These are phyloP conservation scores for Cryptocephalus moraei DNA, from an alignment of 2,888 invertebrate genomes.

Conservation along the genomic window DNA sequence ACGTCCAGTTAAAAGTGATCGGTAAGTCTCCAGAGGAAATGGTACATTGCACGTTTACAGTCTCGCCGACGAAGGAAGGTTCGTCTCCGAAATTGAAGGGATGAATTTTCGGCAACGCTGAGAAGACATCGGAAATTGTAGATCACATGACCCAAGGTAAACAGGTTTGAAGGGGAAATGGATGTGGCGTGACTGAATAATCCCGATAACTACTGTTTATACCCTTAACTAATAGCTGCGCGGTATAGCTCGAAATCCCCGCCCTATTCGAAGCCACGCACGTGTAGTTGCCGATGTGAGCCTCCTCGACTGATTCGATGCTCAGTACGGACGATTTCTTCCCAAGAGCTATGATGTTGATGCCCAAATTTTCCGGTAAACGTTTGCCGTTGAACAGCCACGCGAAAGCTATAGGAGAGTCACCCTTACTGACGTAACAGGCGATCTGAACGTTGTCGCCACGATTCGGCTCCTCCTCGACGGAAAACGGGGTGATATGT, in stretches of 20 bases:
- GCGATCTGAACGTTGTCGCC: conserved; percentile 57
- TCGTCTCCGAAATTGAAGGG: conserved; percentile 66
- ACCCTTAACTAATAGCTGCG: conserved; percentile 47
- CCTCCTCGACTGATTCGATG: conserved; percentile 43
- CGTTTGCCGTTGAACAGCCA: conserved; percentile 60
- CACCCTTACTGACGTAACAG: conserved; percentile 53
- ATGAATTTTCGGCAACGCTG: conserved; percentile 66
- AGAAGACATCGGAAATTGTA: no score
- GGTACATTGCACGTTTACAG: conserved; percentile 45
- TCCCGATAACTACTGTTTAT: conserved; percentile 6
- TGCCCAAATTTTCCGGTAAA: conserved; percentile 40
- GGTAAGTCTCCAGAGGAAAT: conserved; percentile 68
- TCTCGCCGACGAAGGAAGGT: conserved; percentile 45
- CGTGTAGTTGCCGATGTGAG: conserved; percentile 47
- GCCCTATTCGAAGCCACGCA: conserved; percentile 46
- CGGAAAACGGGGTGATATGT: conserved; percentile 57
- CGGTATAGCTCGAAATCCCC: conserved; percentile 40
- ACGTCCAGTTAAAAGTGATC: conserved; percentile 66
- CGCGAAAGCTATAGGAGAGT: conserved; percentile 62
- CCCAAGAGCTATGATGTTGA: conserved; percentile 49
- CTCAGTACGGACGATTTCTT: conserved; percentile 54
- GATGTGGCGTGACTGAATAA: no score
- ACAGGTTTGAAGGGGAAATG: no score
- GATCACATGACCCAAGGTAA: no score
- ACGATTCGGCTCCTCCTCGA: conserved; percentile 53